Conservation (phyloP, 2,797 vertebrate species). For the Hippocampus kuda region DNA sequence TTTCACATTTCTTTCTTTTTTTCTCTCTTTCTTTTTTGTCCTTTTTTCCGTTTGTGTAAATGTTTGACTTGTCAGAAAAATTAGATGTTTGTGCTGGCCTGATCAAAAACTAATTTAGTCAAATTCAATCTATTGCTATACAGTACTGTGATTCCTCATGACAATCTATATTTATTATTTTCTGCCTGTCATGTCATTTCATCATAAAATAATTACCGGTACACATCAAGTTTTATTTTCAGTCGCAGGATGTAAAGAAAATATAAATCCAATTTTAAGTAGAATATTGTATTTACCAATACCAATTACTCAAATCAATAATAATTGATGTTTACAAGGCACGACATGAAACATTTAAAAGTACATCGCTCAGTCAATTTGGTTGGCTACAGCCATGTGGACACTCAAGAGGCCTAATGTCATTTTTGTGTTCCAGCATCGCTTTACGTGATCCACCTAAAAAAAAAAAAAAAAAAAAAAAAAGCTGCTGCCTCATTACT, state of each 20-base stretch:
- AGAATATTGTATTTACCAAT: background rate
- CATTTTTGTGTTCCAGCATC: slow-evolving; percentile 8
- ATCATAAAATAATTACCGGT: background rate
- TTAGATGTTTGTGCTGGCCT: too few species aligned
- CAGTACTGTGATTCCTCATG: background rate
- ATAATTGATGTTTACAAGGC: background rate
- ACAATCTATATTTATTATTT: background rate
- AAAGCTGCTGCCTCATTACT: slow-evolving; percentile 48
- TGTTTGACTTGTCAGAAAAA: too few species aligned
- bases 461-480: slow-evolving; percentile 24
- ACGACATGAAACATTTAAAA: background rate
- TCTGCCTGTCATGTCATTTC: background rate
- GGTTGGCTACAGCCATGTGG: background rate
- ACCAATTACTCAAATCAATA: background rate
- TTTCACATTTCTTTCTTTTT: background rate
- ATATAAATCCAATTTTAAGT: too few species aligned
- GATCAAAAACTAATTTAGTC: too few species aligned
- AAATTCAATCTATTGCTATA: background rate
- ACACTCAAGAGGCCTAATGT: background rate
- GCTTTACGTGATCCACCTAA: slow-evolving; percentile 34
- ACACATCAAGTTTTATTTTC: too few species aligned
- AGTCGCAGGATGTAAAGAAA: background rate
- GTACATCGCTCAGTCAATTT: background rate
- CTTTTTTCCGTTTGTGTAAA: too few species aligned
- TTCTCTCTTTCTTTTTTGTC: too few species aligned